Evolutionary conservation across 1,140 invertebrate species (phyloP), one percentile per base, ranked within the genome.

Genomic region (Microplitis mediator): DNA sequence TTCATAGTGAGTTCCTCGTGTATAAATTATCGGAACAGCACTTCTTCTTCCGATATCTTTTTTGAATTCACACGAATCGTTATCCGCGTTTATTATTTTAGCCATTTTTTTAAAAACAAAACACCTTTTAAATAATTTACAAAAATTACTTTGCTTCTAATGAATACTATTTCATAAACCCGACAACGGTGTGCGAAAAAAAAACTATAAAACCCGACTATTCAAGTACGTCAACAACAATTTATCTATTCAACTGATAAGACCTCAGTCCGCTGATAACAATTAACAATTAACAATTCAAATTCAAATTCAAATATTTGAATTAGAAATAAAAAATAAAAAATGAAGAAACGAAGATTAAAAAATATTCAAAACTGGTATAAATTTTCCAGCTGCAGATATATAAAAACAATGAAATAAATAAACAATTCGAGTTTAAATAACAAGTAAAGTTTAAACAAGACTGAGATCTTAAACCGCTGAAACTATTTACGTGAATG

Each of bases 1-100:
- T 83, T 95, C 93, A 82, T 95, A 95, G 81, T 95, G 92, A 1
- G 91, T 94, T 69, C 95, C 95, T 75, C 89, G 87, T 0, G 92
- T 90, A 80, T 94, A 92, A 66, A 95, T 87, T 31, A 95, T 90
- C 0, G 94, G 94, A 52, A 96, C 91, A 4, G 88, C 90, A 64
- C 91, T 90, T 23, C 93, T 89, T 64, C 93, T 88, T 3, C 85
- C 86, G n/a, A 89, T 82, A 23, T 77, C 75, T 80, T 80, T 69
- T 51, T 54, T 39, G 54, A 1, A 14, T 36, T 45, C 68, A 61
- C 36, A 61, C 5, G 39, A 68, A 58, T 75, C 63, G 14, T 74
- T 66, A 13, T 74, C 66, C n/a, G 79, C 52, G 11, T 50, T 62
- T 14, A 45, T 56, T 56, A 71, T 73, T 67, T 39, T 60, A 23